Conservation (phyloP, 2,113 vertebrate species). For the Peromyscus polionotus region DNA sequence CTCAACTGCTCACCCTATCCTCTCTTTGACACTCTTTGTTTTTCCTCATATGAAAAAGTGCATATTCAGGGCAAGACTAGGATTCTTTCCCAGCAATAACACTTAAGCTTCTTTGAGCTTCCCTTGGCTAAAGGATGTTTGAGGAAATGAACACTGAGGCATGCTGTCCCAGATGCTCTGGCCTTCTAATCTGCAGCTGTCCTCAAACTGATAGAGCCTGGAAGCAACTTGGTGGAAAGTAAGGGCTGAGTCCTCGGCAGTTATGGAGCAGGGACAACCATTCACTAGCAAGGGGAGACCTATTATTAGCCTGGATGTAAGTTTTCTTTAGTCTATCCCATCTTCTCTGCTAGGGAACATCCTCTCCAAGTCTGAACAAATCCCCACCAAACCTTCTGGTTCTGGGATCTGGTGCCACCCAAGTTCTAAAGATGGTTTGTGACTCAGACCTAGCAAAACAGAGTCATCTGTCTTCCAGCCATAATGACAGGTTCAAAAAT, state of each 20-base stretch:
- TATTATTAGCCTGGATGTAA: background rate
- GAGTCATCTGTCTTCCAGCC: background rate
- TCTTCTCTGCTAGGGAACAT: background rate
- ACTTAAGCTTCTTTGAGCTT: background rate
- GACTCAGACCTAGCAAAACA: background rate
- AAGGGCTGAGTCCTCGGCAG: background rate
- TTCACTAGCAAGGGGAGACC: fast-evolving
- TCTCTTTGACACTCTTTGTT: background rate
- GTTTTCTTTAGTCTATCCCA: background rate
- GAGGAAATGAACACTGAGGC: background rate
- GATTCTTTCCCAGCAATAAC: background rate
- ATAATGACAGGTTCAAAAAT: background rate
- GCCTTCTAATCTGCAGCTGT: background rate
- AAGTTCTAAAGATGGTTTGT: background rate
- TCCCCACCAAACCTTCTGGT: background rate
- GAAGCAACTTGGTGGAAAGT: background rate
- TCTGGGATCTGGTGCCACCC: background rate
- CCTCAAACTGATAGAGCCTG: background rate
- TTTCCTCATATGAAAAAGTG: background rate
- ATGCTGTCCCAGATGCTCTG: background rate
- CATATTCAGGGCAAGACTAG: background rate
- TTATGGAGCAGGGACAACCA: background rate
- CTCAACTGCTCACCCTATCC: background rate
- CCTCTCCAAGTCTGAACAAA: background rate
- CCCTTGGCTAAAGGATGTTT: background rate